These are phyloP conservation scores for Lycopodina hypogea DNA, from an alignment of 37 sponge, comb jelly and placozoan species.

Conservation along the genomic window DNA sequence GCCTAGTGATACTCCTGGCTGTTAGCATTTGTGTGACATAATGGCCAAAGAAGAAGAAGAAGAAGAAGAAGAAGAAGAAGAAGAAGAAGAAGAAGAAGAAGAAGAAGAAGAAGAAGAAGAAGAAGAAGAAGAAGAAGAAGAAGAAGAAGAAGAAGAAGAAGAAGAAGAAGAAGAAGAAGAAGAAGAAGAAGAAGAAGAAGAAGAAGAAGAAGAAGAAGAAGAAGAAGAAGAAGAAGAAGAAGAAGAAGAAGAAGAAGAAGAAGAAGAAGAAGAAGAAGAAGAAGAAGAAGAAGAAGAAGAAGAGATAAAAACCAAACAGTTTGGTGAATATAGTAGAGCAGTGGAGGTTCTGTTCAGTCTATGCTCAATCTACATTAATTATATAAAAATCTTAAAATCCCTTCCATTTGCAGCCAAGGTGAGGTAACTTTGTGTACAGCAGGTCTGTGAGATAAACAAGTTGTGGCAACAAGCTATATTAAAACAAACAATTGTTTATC, in stretches of 20 bases:
- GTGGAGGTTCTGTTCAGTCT: too few relatives aligned
- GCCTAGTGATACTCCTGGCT: not conserved
- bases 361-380: too few relatives aligned
- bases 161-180: not conserved
- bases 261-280: not conserved
- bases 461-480: too few relatives aligned
- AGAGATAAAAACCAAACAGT: not conserved
- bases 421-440: too few relatives aligned
- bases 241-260: not conserved
- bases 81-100: not conserved
- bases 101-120: not conserved
- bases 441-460: too few relatives aligned
- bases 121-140: not conserved
- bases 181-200: not conserved
- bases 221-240: not conserved
- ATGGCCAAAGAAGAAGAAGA: constrained; percentile 48
- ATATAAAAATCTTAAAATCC: too few relatives aligned
- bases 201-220: not conserved
- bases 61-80: too few relatives aligned
- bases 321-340: too few relatives aligned
- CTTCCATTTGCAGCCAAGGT: too few relatives aligned
- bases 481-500: too few relatives aligned
- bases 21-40: constrained; percentile 22
- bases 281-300: constrained; percentile 2
- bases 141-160: not conserved